Evolutionary conservation across 2,113 vertebrate genomes (phyloP).

Genomic region (Thamnophis sirtalis): DNA sequence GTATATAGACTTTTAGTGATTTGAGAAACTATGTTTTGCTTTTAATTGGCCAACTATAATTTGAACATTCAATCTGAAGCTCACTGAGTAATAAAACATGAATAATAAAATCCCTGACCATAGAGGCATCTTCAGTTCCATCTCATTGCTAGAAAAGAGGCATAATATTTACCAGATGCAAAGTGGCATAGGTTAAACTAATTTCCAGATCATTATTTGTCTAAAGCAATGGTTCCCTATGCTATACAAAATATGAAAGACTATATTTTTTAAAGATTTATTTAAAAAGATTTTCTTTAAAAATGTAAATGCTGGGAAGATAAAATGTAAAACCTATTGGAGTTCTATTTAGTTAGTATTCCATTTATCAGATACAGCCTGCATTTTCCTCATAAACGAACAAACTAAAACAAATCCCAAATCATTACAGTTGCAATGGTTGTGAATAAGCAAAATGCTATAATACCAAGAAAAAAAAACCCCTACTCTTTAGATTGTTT

Average conservation of each 20-base stretch:
- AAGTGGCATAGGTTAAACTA: background rate
- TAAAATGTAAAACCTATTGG: background rate
- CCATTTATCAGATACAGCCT: background rate
- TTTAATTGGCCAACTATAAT: background rate
- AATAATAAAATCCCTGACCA: background rate
- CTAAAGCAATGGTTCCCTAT: background rate
- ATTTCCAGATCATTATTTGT: background rate
- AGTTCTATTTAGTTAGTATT: background rate
- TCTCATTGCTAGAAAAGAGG: background rate
- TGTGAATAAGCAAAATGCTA: background rate
- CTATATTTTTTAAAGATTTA: background rate
- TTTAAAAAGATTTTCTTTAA: background rate
- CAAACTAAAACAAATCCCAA: background rate
- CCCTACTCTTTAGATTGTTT: background rate
- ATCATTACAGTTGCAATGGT: background rate
- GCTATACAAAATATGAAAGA: background rate
- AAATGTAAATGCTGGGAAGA: background rate
- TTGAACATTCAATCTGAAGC: background rate
- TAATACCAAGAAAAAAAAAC: background rate
- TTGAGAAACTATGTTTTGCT: background rate
- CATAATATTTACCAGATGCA: background rate
- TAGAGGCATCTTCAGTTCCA: background rate
- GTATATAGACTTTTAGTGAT: background rate
- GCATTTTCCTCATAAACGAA: background rate
- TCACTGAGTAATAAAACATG: background rate